Evolutionary conservation across 2,113 vertebrate genomes (phyloP), one percentile per base, ranked within the genome.

Genomic region (Smithornis capensis): DNA sequence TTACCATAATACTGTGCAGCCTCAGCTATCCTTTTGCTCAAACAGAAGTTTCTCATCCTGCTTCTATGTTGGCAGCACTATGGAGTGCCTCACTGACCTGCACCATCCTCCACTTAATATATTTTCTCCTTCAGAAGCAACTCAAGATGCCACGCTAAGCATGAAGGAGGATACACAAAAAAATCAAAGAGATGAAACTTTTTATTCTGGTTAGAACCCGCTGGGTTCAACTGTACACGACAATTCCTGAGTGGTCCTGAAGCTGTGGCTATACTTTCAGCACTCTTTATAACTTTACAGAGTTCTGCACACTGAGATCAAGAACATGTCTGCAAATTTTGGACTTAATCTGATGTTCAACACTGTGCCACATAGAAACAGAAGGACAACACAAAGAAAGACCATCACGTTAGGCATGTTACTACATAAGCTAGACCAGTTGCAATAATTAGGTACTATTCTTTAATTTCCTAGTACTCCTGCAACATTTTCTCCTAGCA

Each of bases 301-400:
- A 75, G 33, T 40, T 64, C 84, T 49, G 49, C 53, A 73, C 44
- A 38, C 33, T 2, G 1, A 89, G 75, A 47, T 40, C 35, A 79
- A 70, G 27, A 87, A 83, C 9, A 44, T 35, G 56, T 9, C 86
- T 75, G 52, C 33, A 84, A 67, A 71, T 56, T 81, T n/a, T 78
- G 44, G 29, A 87, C 64, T 92, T 83, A 35, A 70, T 83, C 73
- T 95, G 38, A 92, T 78, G 76, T 60, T 91, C 64, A 89, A 87
- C 76, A 87, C 71, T 57, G 75, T 40, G 60, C 84, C 83, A 96
- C 95, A 94, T 0, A 81, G 76, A 95, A 94, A 97, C 95, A 91
- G 75, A 92, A 74, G 71, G 93, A 97, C 95, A 95, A 95, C 77
- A 96, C 87, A 85, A 91, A 92, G 83, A 93, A 94, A 92, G 91